A percentile compares a stretch with the other conserved stretches of the same genome.
These are phyloP conservation scores for Aviceda subcristata DNA, from an alignment of 2,113 vertebrate species.

Conservation along the genomic window DNA sequence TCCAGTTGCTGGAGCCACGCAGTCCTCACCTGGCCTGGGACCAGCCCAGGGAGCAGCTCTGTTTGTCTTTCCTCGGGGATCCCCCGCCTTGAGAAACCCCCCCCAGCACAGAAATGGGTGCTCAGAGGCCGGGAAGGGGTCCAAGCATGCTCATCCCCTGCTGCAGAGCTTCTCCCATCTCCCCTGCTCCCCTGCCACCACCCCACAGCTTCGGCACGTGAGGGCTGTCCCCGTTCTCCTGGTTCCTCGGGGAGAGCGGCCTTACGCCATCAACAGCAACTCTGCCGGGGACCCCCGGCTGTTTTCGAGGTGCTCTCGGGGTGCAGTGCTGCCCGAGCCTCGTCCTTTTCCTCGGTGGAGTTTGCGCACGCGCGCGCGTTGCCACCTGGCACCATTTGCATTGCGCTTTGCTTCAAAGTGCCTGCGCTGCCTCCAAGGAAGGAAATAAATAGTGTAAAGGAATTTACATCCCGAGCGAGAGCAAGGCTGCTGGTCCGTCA, in stretches of 20 bases:
- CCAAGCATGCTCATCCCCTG: not conserved
- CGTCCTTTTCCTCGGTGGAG: not conserved
- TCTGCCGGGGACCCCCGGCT: accelerated
- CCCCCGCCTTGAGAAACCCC: not conserved
- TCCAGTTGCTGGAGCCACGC: accelerated
- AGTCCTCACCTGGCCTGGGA: not conserved
- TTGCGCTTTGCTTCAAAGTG: not conserved
- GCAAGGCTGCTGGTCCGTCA: not conserved
- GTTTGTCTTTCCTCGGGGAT: not conserved
- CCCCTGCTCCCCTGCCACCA: not conserved
- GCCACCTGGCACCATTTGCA: not conserved
- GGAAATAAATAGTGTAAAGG: constrained; percentile 2
- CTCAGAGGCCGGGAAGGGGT: not conserved
- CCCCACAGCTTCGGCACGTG: accelerated
- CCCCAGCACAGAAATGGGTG: not conserved
- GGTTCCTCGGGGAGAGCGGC: not conserved
- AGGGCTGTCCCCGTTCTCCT: not conserved
- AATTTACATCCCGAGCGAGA: not conserved
- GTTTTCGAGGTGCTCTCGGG: accelerated
- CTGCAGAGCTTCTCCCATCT: not conserved
- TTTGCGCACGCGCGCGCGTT: accelerated
- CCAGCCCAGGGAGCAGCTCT: not conserved
- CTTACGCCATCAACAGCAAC: accelerated
- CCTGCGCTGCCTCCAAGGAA: not conserved
- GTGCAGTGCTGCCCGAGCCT: not conserved